Base-by-base conservation (phyloP, 2,888 invertebrate species). In the Melanargia galathea region DNA sequence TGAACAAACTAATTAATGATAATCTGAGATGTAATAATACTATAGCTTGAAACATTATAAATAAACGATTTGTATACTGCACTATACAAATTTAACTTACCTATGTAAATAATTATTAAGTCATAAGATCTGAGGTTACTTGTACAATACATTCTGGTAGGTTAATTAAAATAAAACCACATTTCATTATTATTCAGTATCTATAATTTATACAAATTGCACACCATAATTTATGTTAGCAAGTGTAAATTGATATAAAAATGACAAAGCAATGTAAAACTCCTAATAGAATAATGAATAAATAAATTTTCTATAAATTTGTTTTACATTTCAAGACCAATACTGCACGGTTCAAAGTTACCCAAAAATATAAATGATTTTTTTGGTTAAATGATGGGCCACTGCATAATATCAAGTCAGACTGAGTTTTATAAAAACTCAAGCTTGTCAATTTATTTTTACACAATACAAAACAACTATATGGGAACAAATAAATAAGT, bases 401-500 rank as follows among this genome's bases (percentile, higher is more conserved):
- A n/a, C n/a, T n/a, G n/a, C 45, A 20, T 10, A 10, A 20, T 8
- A 5, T 2, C 10, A 1, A 8, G 10, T n/a, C n/a, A 10, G 2
- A 18, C 5, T 18, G 18, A 45, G 20, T 20, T 10, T 13, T 30
- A 10, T 18, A 33, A 48, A 46, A 10, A 26, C 18, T 10, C 10
- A 48, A 24, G 38, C 13, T 51, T 43, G 40, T 30, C 10, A 48
- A 13, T 51, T 30, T 49, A 22, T 30, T 43, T 51, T 57, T 22
- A 48, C 51, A 67, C 65, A 51, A 46, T 24, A 73, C 80, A 75
- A 66, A 70, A 77, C 75, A 80, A 82, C 85, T 78, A 74, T 76
- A 85, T 82, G 80, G 86, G 77, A 83, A 88, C 86, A 90, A 90
- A 90, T 90, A 89, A 84, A 78, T 71, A 79, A 81, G 83, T 76